phyloP scores from a whole-genome alignment of 2,888 invertebrate species.

The Cataglyphis cursor region DNA sequence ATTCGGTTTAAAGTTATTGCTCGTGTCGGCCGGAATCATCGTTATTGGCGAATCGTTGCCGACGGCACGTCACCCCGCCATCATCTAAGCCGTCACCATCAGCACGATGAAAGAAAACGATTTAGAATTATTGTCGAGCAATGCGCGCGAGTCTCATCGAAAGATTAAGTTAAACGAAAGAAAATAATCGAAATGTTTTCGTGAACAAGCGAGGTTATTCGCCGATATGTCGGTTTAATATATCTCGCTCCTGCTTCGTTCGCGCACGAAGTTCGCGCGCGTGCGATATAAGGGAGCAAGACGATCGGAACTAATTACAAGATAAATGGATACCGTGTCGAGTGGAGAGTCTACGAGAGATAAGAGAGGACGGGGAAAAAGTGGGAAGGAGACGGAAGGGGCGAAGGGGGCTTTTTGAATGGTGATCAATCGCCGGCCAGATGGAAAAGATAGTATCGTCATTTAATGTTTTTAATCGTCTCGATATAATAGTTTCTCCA shows the following conservation, averaged over 20 bases:
- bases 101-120: slow-evolving; percentile 27
- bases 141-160: background rate
- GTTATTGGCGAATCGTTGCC: slow-evolving; percentile 75
- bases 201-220: background rate
- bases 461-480: slow-evolving; percentile 67
- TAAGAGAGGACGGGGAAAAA: slow-evolving; percentile 68
- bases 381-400: slow-evolving; percentile 43
- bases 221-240: slow-evolving; percentile 5
- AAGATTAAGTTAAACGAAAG: background rate
- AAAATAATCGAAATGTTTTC: background rate
- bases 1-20: slow-evolving; percentile 85
- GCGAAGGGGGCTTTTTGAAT: slow-evolving; percentile 57
- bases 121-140: slow-evolving; percentile 45
- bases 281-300: slow-evolving; percentile 68
- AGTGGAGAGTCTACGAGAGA: slow-evolving; percentile 66
- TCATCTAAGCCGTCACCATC: background rate
- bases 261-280: slow-evolving; percentile 28
- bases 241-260: slow-evolving; percentile 20
- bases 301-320: slow-evolving; percentile 78
- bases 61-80: slow-evolving; percentile 59
- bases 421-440: slow-evolving; percentile 66
- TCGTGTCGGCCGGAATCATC: slow-evolving; percentile 82
- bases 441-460: slow-evolving; percentile 64
- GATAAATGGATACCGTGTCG: slow-evolving; percentile 75
- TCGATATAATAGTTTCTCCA: slow-evolving; percentile 40